These are phyloP conservation scores for Xiphophorus birchmanni DNA, from an alignment of 2,797 vertebrate species.

Conservation along the genomic window DNA sequence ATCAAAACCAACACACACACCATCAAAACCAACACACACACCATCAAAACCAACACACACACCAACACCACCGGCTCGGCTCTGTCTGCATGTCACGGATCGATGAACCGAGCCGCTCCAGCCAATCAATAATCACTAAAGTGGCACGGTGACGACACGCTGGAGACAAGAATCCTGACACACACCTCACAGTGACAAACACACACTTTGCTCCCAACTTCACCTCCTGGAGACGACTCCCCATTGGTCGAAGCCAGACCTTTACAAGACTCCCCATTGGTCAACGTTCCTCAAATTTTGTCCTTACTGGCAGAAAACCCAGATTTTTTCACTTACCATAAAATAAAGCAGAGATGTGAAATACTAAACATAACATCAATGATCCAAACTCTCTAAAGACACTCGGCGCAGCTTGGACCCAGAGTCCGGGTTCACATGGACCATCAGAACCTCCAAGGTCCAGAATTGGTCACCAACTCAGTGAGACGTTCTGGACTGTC, in stretches of 20 bases:
- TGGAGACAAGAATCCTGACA: constrained; percentile 79
- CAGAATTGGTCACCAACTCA: too few relatives aligned
- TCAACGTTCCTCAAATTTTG: constrained; percentile 19
- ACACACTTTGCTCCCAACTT: constrained; percentile 9
- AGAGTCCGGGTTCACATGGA: too few relatives aligned
- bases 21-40: background rate
- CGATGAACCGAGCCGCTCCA: constrained; percentile 75
- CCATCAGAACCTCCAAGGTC: too few relatives aligned
- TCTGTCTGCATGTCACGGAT: constrained; percentile 75
- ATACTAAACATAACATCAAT: too few relatives aligned
- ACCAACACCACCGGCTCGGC: constrained; percentile 13
- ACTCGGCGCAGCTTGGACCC: too few relatives aligned
- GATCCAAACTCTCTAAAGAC: too few relatives aligned
- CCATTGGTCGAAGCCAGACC: too few relatives aligned
- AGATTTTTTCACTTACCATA: too few relatives aligned
- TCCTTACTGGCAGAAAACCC: too few relatives aligned
- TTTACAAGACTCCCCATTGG: constrained; percentile 1
- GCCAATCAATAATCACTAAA: constrained; percentile 82
- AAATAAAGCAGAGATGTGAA: background rate
- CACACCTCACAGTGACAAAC: constrained; percentile 20
- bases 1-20: too few relatives aligned
- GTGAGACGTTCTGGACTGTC: too few relatives aligned
- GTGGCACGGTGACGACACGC: constrained; percentile 70
- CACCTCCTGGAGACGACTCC: constrained; percentile 12
- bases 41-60: background rate